Evolutionary conservation across 2,797 vertebrate genomes (phyloP), one percentile per base, ranked within the genome.

Genomic region (Adrianichthys oophorus): DNA sequence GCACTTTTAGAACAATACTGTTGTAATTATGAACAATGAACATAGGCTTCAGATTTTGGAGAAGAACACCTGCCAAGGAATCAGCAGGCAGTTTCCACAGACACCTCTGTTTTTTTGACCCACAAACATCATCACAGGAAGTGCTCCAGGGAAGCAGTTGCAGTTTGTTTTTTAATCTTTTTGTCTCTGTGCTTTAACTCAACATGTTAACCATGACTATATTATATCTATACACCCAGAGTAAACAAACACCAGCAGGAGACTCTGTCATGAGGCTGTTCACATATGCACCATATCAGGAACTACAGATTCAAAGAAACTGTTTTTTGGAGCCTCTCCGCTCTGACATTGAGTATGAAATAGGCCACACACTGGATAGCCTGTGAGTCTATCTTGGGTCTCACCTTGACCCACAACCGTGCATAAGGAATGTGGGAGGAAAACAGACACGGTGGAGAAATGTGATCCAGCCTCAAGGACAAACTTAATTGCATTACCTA

Each of bases 101-200:
- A 64, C 70, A 55, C 52, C 54, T 43, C 12, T 52, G 54, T 65
- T 70, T 65, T 26, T 17, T 26, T 26, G 7, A 55, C 44, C 52
- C 48, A 58, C 62, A 79, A 52, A 68, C 77, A 76, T 65, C 61
- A 83, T 70, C 71, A 70, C 43, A 65, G 47, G 70, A 65, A 63
- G 59, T 54, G 78, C 79, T 78, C 43, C n/a, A 40, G 59, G 70
- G 56, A 18, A 77, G 62, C 65, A 62, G 52, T 52, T 18, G 4
- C 50, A 50, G 45, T 16, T 55, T 63, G 45, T 21, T 61, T 17
- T 54, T 48, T 69, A 5, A 1, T 42, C 29, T 49, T 44, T 56
- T 51, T n/a, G 26, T 66, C 62, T 50, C 47, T 18, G 52, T 58
- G 54, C 37, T 65, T 49, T 59, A 57, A 75, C 54, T 76, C 48